These are phyloP conservation scores for Nomada flava DNA, from an alignment of 2,888 invertebrate species.

Conservation along the genomic window DNA sequence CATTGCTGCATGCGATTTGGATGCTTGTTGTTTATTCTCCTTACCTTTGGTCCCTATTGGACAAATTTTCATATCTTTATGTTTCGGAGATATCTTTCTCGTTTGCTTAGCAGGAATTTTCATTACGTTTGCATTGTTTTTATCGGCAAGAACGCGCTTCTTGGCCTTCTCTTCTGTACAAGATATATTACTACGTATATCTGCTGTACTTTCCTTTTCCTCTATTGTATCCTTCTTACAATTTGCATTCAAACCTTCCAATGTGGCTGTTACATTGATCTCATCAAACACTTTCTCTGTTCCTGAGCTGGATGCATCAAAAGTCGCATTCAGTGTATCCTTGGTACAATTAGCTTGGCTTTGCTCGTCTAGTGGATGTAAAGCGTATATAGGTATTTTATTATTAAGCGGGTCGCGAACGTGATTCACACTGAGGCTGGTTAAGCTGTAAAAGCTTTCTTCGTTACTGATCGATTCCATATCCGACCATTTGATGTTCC, in stretches of 20 bases:
- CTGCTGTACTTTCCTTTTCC: slow-evolving; percentile 34
- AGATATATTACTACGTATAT: slow-evolving; percentile 73
- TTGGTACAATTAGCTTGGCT: neutral
- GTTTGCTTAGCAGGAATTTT: slow-evolving; percentile 73
- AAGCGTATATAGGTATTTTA: slow-evolving; percentile 65
- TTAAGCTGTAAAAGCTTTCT: slow-evolving; percentile 78
- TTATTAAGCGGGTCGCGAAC: slow-evolving; percentile 73
- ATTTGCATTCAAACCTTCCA: slow-evolving; percentile 33
- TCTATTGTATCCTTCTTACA: slow-evolving; percentile 34
- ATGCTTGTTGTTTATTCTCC: slow-evolving; percentile 76
- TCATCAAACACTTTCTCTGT: neutral
- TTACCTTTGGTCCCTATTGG: slow-evolving; percentile 67
- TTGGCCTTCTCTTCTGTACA: slow-evolving; percentile 63
- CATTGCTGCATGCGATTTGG: slow-evolving; percentile 68
- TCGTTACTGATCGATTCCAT: slow-evolving; percentile 77
- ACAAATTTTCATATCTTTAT: slow-evolving; percentile 31
- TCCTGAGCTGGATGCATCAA: slow-evolving; percentile 23
- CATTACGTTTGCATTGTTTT: slow-evolving; percentile 71
- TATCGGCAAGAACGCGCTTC: slow-evolving; percentile 79
- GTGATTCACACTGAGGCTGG: slow-evolving; percentile 73
- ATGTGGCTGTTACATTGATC: slow-evolving; percentile 66
- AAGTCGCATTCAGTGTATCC: slow-evolving; percentile 59
- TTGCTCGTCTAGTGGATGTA: slow-evolving; percentile 2
- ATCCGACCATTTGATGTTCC: slow-evolving; percentile 87
- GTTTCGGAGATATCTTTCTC: slow-evolving; percentile 72